Evolutionary conservation across 1,140 invertebrate genomes (phyloP).

Genomic region (Lucilia sericata): DNA sequence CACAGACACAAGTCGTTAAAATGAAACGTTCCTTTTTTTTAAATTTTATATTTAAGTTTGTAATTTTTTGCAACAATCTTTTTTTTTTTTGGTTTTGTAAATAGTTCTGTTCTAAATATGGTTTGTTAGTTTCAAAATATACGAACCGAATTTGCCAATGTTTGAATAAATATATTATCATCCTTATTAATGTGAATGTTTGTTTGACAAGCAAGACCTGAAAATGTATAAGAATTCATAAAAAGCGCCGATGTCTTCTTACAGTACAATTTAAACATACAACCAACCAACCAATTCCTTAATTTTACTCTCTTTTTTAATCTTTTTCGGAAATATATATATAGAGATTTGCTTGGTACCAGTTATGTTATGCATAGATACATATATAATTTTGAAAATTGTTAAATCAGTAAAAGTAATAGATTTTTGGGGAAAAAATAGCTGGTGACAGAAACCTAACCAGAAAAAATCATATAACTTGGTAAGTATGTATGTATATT

Average conservation of each 20-base stretch:
- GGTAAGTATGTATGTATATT: no score
- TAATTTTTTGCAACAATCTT: not conserved
- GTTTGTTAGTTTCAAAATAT: not conserved
- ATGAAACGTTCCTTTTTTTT: not conserved
- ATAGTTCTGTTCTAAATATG: not conserved
- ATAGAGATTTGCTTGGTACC: not conserved
- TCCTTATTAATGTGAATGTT: conserved; percentile 15
- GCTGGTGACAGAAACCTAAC: no score
- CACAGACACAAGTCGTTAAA: conserved; percentile 28
- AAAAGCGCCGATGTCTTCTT: conserved; percentile 24
- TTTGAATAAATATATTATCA: not conserved
- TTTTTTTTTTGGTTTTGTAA: not conserved
- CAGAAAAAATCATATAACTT: no score
- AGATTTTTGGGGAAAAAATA: no score
- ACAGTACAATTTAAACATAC: not conserved
- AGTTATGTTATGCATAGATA: no score
- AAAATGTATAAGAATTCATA: conserved; percentile 9
- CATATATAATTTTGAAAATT: no score
- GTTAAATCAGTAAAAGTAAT: no score
- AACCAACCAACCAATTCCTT: not conserved
- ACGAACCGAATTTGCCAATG: conserved; percentile 19
- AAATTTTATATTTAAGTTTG: not conserved
- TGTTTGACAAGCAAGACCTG: not conserved
- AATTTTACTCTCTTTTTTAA: not conserved
- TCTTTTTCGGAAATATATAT: not conserved